Evolutionary conservation across 2,888 invertebrate species (phyloP).

Genomic region (Nezara viridula): DNA sequence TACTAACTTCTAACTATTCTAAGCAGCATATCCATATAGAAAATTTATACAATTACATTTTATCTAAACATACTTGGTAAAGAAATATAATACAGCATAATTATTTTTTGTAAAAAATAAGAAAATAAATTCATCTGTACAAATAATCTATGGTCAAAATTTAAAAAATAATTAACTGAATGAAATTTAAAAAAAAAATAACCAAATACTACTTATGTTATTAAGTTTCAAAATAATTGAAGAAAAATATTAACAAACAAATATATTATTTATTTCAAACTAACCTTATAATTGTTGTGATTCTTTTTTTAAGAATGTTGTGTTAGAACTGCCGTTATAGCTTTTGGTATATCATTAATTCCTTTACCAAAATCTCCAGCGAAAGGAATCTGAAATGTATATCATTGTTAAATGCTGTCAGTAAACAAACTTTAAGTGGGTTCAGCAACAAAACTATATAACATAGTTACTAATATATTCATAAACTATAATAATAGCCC

Average conservation of each 20-base stretch:
- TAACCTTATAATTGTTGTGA: not conserved
- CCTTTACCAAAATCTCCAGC: not conserved
- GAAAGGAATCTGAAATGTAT: not conserved
- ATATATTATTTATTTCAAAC: not conserved
- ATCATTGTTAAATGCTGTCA: not conserved
- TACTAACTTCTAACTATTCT: too few species aligned
- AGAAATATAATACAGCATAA: too few species aligned
- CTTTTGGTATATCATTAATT: not conserved
- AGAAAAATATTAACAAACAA: not conserved
- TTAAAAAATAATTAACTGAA: too few species aligned
- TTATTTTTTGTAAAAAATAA: too few species aligned
- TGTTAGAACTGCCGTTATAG: not conserved
- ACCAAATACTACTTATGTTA: not conserved
- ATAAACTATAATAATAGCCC: too few species aligned
- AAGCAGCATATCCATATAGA: too few species aligned
- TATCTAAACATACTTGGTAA: too few species aligned
- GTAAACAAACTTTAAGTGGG: not conserved
- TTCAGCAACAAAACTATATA: not conserved
- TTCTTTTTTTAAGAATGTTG: not conserved
- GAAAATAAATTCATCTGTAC: too few species aligned
- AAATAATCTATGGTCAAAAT: too few species aligned
- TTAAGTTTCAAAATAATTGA: not conserved
- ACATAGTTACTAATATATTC: too few species aligned
- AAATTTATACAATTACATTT: too few species aligned
- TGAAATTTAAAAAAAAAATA: too few species aligned